Base-by-base conservation (phyloP, 2,113 vertebrate genomes). In the Plestiodon gilberti region DNA sequence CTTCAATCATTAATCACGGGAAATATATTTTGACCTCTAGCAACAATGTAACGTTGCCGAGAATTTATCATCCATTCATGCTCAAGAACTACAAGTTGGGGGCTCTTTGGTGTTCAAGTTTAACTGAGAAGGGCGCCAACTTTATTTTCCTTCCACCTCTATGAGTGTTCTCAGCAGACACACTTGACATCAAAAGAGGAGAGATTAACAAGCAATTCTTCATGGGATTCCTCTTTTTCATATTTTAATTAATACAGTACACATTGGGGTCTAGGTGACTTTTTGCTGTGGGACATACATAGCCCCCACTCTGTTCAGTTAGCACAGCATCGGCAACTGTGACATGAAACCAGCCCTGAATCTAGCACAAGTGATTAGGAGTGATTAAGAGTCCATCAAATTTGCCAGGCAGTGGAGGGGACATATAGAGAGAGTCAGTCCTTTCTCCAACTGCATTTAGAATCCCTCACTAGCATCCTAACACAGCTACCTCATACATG, bases 31-130 rank as follows among this genome's bases (percentile, higher is more conserved):
- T 83, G 40, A 73, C 52, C 57, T 38, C 67, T 86, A 81, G 48
- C 14, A 77, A 78, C 57, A 61, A 48, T 0, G 1, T 10, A 82
- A 0, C 0, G 18, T 80, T 62, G 33, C 69, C 82, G 35, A 89
- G 88, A 92, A 91, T 59, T 87, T 65, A 90, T 91, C 84, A 88
- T 87, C 61, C 91, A 90, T 88, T 89, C 84, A 90, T 15, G 55
- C 69, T 64, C 81, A 88, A 82, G 76, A 77, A 8, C 9, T 78
- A 61, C 20, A 89, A 43, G 0, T 74, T 30, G 25, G 23, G 0
- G 17, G 78, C 35, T 52, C 28, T 86, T 11, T 83, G 80, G 71
- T 79, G 81, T 83, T 93, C 81, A 28, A 28, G 3, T 23, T 89
- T 15, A 74, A 88, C 75, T 84, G 18, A 91, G 30, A 43, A 67